Evolutionary conservation across 2,113 vertebrate species (phyloP).

Genomic region (Camelus bactrianus): DNA sequence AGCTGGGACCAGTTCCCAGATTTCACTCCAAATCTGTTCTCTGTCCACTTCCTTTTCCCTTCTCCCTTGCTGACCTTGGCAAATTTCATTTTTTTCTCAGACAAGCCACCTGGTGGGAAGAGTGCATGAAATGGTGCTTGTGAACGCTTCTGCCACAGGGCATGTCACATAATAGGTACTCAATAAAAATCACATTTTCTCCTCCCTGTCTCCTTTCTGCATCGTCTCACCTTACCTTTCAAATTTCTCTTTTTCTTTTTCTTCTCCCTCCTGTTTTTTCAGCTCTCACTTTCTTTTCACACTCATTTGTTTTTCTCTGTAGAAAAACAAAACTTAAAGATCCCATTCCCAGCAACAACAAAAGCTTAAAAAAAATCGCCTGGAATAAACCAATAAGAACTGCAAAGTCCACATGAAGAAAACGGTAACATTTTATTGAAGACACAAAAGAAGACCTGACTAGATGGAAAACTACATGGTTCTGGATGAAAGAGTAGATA

Average conservation of each 20-base stretch:
- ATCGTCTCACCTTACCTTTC: background rate
- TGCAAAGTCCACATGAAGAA: background rate
- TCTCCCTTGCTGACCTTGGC: background rate
- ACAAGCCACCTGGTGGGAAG: background rate
- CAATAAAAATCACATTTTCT: background rate
- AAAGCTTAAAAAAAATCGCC: background rate
- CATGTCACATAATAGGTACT: background rate
- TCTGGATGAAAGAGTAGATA: slow-evolving; percentile 1
- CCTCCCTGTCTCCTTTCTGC: background rate
- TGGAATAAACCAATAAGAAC: slow-evolving; percentile 19
- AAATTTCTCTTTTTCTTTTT: background rate
- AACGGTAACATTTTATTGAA: background rate
- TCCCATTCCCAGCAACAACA: background rate
- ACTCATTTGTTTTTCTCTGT: background rate
- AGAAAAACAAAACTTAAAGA: background rate
- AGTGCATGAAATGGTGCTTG: background rate
- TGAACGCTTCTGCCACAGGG: fast-evolving
- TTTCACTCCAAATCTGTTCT: slow-evolving; percentile 8
- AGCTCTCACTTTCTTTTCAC: background rate
- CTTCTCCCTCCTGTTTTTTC: background rate
- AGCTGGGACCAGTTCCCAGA: slow-evolving; percentile 18
- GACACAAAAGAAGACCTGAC: background rate
- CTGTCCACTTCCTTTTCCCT: background rate
- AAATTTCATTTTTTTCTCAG: slow-evolving; percentile 11
- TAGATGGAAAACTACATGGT: background rate